A percentile compares a stretch with the other conserved stretches of the same genome.
Evolutionary conservation across 2,797 vertebrate species (phyloP).

Genomic region (Sciurus vulgaris): DNA sequence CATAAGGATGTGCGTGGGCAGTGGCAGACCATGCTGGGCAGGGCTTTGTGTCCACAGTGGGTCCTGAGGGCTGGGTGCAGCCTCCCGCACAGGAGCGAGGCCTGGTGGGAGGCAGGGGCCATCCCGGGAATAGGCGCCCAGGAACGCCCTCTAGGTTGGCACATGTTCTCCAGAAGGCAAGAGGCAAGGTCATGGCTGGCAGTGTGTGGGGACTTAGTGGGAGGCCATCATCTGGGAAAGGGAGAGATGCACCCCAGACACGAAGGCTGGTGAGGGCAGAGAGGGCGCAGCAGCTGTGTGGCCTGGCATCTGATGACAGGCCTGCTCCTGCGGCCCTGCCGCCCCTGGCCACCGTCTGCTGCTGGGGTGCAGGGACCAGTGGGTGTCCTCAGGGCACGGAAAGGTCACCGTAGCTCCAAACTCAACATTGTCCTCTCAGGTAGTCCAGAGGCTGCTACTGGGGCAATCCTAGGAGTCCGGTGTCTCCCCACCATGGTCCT

Average conservation of each 20-base stretch:
- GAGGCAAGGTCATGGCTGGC: background rate
- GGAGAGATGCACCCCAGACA: background rate
- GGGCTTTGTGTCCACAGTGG: too few species aligned
- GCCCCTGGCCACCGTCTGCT: background rate
- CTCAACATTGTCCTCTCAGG: background rate
- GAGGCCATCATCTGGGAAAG: accelerated
- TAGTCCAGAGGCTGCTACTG: background rate
- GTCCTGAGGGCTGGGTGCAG: background rate
- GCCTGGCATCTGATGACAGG: too few species aligned
- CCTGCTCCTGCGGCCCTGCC: too few species aligned
- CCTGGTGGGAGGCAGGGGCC: background rate
- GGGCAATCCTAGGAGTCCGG: background rate
- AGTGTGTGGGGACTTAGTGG: too few species aligned
- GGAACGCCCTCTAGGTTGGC: too few species aligned
- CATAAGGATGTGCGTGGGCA: too few species aligned
- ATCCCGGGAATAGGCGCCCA: too few species aligned
- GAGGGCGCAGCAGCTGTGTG: too few species aligned
- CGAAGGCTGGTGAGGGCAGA: background rate
- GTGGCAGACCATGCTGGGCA: too few species aligned
- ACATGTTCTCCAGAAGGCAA: background rate
- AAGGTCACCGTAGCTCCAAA: background rate
- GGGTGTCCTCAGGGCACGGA: background rate
- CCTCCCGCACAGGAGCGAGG: background rate
- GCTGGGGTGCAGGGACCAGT: accelerated
- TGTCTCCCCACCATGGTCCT: background rate